Evolutionary conservation across 2,113 vertebrate genomes (phyloP).

Genomic region (Hypomesus transpacificus): DNA sequence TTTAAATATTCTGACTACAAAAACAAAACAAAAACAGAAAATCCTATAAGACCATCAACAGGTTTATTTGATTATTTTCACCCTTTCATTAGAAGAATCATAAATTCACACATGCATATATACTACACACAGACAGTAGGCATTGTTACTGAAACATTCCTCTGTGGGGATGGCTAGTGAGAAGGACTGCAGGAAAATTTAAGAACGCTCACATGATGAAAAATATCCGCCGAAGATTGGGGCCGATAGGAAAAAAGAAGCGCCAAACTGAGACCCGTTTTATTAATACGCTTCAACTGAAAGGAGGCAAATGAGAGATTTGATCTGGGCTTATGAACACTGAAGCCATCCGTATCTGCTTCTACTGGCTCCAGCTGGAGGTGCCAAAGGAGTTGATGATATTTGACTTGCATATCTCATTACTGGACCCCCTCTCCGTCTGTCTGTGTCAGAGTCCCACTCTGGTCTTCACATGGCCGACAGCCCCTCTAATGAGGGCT

Average conservation of each 20-base stretch:
- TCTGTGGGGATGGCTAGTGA: slow-evolving; percentile 18
- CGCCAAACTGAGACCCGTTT: background rate
- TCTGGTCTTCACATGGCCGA: no score
- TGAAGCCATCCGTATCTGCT: no score
- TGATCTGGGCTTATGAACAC: background rate
- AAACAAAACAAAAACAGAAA: no score
- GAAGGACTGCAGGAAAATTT: slow-evolving; percentile 40
- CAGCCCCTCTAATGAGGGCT: background rate
- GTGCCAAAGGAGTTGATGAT: no score
- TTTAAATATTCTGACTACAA: no score
- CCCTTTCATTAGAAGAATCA: background rate
- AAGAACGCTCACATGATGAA: slow-evolving; percentile 50
- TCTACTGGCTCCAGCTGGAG: no score
- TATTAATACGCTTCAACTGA: background rate
- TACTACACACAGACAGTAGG: slow-evolving; percentile 17
- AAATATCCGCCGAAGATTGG: slow-evolving; percentile 24
- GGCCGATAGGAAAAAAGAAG: slow-evolving; percentile 15
- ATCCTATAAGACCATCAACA: no score
- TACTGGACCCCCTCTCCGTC: no score
- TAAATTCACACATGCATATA: slow-evolving; percentile 18
- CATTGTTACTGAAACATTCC: slow-evolving; percentile 26
- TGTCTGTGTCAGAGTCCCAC: no score
- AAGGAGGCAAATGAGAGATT: background rate
- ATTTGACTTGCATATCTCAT: no score
- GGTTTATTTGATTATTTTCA: no score